Evolutionary conservation across 2,113 vertebrate genomes (phyloP).

Genomic region (Lophochroa leadbeateri): DNA sequence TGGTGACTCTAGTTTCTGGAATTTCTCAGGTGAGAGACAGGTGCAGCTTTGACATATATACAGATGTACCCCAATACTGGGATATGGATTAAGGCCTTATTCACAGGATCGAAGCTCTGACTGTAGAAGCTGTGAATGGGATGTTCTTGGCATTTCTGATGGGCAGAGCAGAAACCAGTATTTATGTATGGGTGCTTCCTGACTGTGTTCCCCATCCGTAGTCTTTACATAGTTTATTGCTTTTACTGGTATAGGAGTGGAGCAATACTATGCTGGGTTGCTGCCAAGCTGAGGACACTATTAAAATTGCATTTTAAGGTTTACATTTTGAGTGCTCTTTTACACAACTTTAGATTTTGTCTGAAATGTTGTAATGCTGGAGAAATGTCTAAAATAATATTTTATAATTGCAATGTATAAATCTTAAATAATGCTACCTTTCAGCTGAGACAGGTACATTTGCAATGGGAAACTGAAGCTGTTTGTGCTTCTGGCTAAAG

Average conservation of each 20-base stretch:
- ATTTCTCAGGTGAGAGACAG: not conserved
- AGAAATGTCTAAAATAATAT: not conserved
- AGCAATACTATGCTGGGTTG: not conserved
- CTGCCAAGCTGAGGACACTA: not conserved
- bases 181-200: not conserved
- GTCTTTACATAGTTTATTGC: not conserved
- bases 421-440: not conserved
- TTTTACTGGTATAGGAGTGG: not conserved
- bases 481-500: not conserved
- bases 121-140: not conserved
- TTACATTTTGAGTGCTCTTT: slow-evolving; percentile 25
- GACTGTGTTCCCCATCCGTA: not conserved
- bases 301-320: slow-evolving; percentile 37
- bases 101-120: not conserved
- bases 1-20: not conserved
- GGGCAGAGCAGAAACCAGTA: not conserved
- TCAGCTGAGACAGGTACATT: not conserved
- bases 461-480: not conserved
- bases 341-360: not conserved
- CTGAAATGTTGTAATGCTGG: not conserved
- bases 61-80: not conserved
- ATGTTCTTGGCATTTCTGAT: not conserved
- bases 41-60: not conserved
- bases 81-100: not conserved
- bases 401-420: not conserved